phyloP scores from a whole-genome alignment of 2,113 vertebrate species.

The Otocyon megalotis region DNA sequence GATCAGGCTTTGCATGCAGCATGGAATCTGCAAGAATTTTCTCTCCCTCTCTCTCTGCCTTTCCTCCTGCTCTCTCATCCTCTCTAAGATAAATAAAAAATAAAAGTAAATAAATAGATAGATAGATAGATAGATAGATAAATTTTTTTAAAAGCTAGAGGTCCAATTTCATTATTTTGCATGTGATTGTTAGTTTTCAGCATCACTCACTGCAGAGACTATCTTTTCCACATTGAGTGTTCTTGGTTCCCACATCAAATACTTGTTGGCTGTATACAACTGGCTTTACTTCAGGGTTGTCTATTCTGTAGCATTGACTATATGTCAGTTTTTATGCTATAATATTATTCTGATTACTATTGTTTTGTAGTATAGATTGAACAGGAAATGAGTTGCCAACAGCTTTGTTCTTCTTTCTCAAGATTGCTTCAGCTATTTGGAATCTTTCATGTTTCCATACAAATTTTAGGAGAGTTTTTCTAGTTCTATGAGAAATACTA shows the following conservation, averaged over 20 bases:
- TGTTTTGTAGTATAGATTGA: background rate
- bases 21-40: background rate
- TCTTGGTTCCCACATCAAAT: background rate
- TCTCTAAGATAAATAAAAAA: background rate
- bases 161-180: background rate
- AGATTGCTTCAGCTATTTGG: background rate
- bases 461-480: background rate
- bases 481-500: background rate
- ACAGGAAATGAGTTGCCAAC: background rate
- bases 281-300: background rate
- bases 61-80: background rate
- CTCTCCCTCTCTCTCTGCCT: background rate
- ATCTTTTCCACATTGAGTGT: background rate
- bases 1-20: background rate
- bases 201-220: background rate
- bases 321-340: background rate
- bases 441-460: background rate
- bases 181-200: background rate
- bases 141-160: background rate
- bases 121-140: background rate
- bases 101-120: background rate
- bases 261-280: background rate
- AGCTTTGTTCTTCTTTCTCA: background rate
- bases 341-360: background rate
- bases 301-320: background rate